These are phyloP conservation scores for Anodontia alba DNA, from an alignment of 2,888 invertebrate species.

Conservation along the genomic window DNA sequence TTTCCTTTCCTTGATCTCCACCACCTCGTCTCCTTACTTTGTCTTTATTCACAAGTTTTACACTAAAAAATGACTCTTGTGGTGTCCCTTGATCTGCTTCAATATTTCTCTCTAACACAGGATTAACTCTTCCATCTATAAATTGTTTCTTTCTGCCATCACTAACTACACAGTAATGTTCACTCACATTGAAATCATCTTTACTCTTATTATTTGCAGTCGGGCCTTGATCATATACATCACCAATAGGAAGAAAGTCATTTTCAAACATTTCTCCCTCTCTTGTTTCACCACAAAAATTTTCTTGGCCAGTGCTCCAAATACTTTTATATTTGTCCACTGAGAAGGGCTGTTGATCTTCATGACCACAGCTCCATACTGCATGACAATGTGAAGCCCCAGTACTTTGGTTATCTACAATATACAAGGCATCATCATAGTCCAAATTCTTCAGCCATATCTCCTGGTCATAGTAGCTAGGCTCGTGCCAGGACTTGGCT, in stretches of 20 bases:
- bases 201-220: background rate
- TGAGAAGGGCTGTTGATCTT: background rate
- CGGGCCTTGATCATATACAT: background rate
- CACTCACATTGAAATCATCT: background rate
- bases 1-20: background rate
- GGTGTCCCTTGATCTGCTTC: background rate
- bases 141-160: background rate
- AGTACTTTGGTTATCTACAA: background rate
- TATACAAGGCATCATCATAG: background rate
- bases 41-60: constrained; percentile 56
- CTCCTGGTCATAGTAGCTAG: background rate
- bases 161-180: constrained; percentile 6
- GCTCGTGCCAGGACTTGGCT: constrained; percentile 8
- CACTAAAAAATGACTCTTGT: constrained; percentile 37
- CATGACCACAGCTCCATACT: constrained; percentile 12
- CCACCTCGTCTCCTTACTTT: background rate
- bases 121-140: background rate
- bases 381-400: background rate
- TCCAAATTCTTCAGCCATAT: background rate
- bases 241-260: background rate
- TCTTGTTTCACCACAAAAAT: constrained; percentile 22
- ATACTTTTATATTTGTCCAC: constrained; percentile 43
- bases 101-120: constrained; percentile 1
- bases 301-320: constrained; percentile 55
- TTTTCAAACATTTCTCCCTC: background rate